These are phyloP conservation scores for Eugnorisma glareosa DNA, from an alignment of 2,888 invertebrate species.

Conservation along the genomic window DNA sequence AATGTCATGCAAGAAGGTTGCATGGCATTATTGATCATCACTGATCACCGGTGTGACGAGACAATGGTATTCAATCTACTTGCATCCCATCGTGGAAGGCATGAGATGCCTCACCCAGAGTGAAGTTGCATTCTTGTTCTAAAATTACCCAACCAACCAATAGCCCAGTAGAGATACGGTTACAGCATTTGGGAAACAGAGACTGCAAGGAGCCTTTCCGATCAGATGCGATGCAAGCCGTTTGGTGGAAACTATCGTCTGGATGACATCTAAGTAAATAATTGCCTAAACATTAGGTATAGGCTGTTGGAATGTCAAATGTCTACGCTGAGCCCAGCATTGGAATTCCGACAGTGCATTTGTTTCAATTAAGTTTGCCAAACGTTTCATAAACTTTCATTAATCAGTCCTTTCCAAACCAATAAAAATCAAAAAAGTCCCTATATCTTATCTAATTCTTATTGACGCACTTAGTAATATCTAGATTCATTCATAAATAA, in stretches of 20 bases:
- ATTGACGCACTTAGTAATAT: slow-evolving; percentile 2
- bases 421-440: slow-evolving; percentile 20
- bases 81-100: not conserved
- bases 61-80: slow-evolving; percentile 15
- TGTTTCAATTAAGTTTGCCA: not conserved
- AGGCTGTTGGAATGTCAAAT: not conserved
- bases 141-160: not conserved
- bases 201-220: too few relatives aligned
- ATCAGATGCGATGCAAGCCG: too few relatives aligned
- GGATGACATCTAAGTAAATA: not conserved
- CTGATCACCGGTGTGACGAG: slow-evolving; percentile 2
- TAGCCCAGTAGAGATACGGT: not conserved
- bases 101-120: not conserved
- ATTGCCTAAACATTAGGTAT: not conserved
- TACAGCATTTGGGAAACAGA: too few relatives aligned
- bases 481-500: slow-evolving; percentile 52
- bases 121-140: not conserved
- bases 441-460: slow-evolving; percentile 17
- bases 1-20: not conserved
- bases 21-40: not conserved
- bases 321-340: not conserved
- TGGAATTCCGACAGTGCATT: not conserved
- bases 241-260: too few relatives aligned
- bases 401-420: not conserved
- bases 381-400: not conserved